A percentile compares a stretch with the other conserved stretches of the same genome.
These are phyloP conservation scores for Danio albolineatus DNA, from an alignment of 2,797 vertebrate genomes.

Conservation along the genomic window DNA sequence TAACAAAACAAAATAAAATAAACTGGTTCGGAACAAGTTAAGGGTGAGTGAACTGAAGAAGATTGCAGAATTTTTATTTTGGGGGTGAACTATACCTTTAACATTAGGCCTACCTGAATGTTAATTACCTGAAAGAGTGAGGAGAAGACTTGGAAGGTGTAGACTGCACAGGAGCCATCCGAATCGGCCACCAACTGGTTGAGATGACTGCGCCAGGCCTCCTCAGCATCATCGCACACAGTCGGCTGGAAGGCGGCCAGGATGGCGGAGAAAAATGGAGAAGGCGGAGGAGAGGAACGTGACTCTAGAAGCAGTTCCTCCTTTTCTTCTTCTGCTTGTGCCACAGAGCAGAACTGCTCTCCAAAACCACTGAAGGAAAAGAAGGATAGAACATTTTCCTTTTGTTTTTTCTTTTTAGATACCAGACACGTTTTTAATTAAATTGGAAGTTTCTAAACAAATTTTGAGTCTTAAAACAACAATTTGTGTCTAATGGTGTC, in stretches of 20 bases:
- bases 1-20: no score
- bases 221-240: conserved; percentile 91
- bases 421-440: no score
- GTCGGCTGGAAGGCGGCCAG: conserved; percentile 94
- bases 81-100: no score
- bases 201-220: conserved; percentile 94
- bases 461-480: no score
- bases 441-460: no score
- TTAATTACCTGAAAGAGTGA: conserved; percentile 93
- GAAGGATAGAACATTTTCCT: not conserved
- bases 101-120: no score
- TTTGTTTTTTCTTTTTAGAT: no score
- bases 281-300: conserved; percentile 87
- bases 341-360: conserved; percentile 65
- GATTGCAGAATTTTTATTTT: no score
- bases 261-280: conserved; percentile 97
- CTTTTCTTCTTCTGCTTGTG: conserved; percentile 81
- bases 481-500: no score
- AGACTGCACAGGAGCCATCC: conserved; percentile 93
- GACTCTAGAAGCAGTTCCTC: conserved; percentile 74
- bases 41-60: no score
- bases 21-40: no score
- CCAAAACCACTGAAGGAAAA: conserved; percentile 67
- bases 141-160: conserved; percentile 95
- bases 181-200: conserved; percentile 94